Evolutionary conservation across 2,888 invertebrate species (phyloP), one percentile per base, ranked within the genome.

Genomic region (Netelia melanura): DNA sequence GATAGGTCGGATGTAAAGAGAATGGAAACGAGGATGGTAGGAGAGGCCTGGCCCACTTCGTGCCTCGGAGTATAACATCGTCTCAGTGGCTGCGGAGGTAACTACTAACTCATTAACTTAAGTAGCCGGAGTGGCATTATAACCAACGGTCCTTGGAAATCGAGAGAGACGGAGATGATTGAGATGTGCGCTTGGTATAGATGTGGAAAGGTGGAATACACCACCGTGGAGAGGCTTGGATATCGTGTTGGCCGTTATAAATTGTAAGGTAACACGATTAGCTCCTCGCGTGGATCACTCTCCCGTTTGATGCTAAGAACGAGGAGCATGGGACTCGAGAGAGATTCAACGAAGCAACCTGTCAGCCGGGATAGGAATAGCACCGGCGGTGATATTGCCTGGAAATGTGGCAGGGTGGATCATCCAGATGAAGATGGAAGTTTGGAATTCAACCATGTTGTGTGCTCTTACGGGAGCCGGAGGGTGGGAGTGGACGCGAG

Each of bases 31-130:
- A 80, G 61, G 75, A 84, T 65, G 65, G 61, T 62, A 85, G 86
- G 84, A 75, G 11, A 62, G 83, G 58, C 61, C 82, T 72, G 58
- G 61, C 77, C 75, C 70, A 67, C 44, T 65, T 21, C 11, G 25
- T 44, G 9, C 38, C 25, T 58, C 11, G 38, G 38, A 38, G 38
- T 38, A 38, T 23, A 30, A 62, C 52, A 61, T 75, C 74, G 74
- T 75, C 61, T 75, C 21, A 87, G 83, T 72, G 81, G 82, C 89
- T 85, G 38, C 38, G 6, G 84, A 89, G 75, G 87, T 88, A 87
- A 89, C 88, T 88, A 87, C 88, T 88, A 87, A 91, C 89, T 91
- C 91, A 90, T 92, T 91, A 92, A 90, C 83, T 89, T 91, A 90
- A 92, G 91, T 92, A 91, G 88, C 88, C 84, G 44, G 84, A 88